Evolutionary conservation across 35 echinoderm and acorn worm genomes (phyloP).

Genomic region (Ptychodera flava): DNA sequence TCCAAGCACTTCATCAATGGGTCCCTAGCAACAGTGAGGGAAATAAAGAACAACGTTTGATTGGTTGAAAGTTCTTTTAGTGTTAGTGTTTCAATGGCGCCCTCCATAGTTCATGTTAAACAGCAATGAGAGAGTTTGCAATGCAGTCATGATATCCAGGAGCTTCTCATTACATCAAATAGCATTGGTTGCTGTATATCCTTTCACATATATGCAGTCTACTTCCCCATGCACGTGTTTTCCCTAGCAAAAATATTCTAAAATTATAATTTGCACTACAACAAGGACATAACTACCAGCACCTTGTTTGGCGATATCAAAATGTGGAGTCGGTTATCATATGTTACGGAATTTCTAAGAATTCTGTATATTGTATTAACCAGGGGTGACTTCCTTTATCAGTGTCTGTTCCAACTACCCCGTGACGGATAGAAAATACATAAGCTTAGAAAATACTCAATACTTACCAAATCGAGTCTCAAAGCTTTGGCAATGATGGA

Average conservation of each 20-base stretch:
- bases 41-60: no score
- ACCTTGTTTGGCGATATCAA: background rate
- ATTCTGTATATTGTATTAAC: background rate
- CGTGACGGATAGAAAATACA: background rate
- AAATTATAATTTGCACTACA: no score
- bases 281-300: no score
- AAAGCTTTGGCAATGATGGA: conserved; percentile 63
- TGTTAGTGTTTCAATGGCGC: background rate
- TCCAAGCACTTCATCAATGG: conserved; percentile 43
- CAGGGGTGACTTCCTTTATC: background rate
- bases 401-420: background rate
- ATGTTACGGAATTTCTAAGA: background rate
- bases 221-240: no score
- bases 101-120: background rate
- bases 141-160: background rate
- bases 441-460: no score
- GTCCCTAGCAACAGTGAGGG: conserved; percentile 44
- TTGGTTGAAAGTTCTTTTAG: background rate
- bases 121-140: background rate
- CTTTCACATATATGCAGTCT: no score
- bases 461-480: conserved; percentile 75
- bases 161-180: background rate
- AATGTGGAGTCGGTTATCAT: background rate
- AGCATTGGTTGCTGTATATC: no score
- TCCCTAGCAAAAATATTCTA: no score